Base-by-base conservation (phyloP, 1,140 invertebrate species). In the Drosophila lowei region DNA sequence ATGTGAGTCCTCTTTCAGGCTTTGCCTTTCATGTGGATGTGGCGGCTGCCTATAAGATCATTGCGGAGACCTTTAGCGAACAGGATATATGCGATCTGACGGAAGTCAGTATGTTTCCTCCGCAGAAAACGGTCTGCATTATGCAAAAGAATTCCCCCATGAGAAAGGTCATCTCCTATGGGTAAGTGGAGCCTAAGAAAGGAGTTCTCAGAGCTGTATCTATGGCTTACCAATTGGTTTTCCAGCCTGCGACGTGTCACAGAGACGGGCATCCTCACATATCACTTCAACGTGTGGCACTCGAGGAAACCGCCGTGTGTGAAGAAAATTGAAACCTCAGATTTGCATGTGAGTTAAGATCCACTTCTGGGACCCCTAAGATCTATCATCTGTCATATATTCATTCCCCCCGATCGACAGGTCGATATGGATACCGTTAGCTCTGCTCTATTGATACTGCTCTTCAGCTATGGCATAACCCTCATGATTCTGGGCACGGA, bases 21-120 rank as follows among this genome's bases (percentile, higher is more conserved):
- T 95, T 93, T 74, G 94, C 94, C 2, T 94, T 94, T 84, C 93
- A 94, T 53, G 92, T 94, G 0, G 94, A 95, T 77, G 92, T 93
- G 5, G 92, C 93, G 3, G 93, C 92, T 1, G 94, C 93, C 0
- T 95, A 95, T 77, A 93, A 93, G 58, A 93, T 94, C 6, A 94
- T 94, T 74, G 91, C 91, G 41, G 92, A 93, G 11, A 93, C 92
- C 11, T 95, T 94, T 61, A 91, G 76, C 0, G 93, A 94, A 65
- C 80, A 93, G 4, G 93, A 94, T 75, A 93, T 95, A 42, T 95
- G 94, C 64, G 94, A 94, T 63, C 90, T 93, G 1, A 92, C 92
- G 0, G 93, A 94, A 80, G 93, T 95, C 25, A 90, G 92, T 53
- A 81, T 95, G 67, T 93, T 93, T 76, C 92, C 92, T 0, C 92